Evolutionary conservation across 37 sponge, comb jelly and placozoan genomes (phyloP).

Genomic region (Haliclona indistincta): DNA sequence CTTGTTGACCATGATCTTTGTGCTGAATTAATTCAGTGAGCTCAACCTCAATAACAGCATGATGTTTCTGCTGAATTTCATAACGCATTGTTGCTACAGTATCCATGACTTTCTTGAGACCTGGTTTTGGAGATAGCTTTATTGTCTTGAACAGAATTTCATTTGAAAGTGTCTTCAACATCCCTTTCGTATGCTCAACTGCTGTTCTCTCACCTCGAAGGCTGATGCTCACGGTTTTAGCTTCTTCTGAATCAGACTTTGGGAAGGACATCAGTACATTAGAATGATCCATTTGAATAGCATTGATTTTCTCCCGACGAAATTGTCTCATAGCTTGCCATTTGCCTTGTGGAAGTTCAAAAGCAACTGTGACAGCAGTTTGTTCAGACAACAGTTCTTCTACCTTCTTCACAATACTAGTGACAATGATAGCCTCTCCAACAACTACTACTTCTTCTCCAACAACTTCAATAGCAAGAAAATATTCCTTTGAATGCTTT

Average conservation of each 20-base stretch:
- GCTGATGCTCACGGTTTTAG: neutral
- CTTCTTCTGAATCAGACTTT: neutral
- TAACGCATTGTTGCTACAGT: conserved; percentile 8
- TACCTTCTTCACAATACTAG: neutral
- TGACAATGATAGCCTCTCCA: neutral
- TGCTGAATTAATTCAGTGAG: too few species aligned
- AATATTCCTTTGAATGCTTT: neutral
- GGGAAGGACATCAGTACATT: conserved; percentile 8
- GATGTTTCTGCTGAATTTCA: neutral
- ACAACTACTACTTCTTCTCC: neutral
- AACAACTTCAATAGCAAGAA: conserved; percentile 4
- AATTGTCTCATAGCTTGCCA: conserved; percentile 3
- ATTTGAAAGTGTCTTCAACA: neutral
- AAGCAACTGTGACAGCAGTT: neutral
- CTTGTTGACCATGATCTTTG: neutral
- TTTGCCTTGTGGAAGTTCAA: neutral
- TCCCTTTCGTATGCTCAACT: conserved; percentile 12
- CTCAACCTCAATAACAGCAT: conserved; percentile 3
- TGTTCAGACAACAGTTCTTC: conserved; percentile 8
- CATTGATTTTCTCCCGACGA: neutral
- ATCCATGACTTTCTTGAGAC: neutral
- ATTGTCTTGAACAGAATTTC: neutral
- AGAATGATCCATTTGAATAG: neutral
- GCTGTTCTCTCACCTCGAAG: conserved; percentile 7
- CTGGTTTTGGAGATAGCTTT: conserved; percentile 1